Percentiles rank a stretch among this genome's conserved stretches.
Evolutionary conservation across 2,797 vertebrate genomes (phyloP).

Genomic region (Phyllotis vaccarum): DNA sequence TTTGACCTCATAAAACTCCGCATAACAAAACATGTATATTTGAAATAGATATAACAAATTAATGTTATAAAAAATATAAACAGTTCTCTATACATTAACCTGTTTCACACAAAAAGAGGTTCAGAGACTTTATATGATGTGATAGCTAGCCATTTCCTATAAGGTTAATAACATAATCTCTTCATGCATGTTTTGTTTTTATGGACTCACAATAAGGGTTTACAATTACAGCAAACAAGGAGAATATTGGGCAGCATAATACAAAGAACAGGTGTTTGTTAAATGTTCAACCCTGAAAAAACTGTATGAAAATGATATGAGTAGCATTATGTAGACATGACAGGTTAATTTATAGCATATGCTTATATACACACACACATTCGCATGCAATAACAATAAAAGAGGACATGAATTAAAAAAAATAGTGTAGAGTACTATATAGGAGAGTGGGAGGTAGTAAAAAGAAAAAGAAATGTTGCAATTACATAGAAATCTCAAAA

Average conservation of each 20-base stretch:
- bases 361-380: background rate
- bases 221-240: background rate
- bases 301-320: too few relatives aligned
- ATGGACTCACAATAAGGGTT: slow-evolving; percentile 11
- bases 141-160: background rate
- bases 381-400: background rate
- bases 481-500: background rate
- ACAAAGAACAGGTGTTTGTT: background rate
- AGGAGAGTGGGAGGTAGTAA: background rate
- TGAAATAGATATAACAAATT: background rate
- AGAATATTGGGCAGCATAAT: background rate
- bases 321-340: background rate
- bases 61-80: slow-evolving; percentile 1
- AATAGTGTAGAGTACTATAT: background rate
- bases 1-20: background rate
- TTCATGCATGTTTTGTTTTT: background rate
- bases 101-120: background rate
- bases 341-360: background rate
- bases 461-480: background rate
- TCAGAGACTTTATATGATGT: background rate
- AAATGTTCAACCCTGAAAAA: background rate
- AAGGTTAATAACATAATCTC: slow-evolving; percentile 33
- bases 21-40: background rate
- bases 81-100: background rate
- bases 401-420: background rate